Evolutionary conservation across 2,888 invertebrate genomes (phyloP).

Genomic region (Athetis lepigone): DNA sequence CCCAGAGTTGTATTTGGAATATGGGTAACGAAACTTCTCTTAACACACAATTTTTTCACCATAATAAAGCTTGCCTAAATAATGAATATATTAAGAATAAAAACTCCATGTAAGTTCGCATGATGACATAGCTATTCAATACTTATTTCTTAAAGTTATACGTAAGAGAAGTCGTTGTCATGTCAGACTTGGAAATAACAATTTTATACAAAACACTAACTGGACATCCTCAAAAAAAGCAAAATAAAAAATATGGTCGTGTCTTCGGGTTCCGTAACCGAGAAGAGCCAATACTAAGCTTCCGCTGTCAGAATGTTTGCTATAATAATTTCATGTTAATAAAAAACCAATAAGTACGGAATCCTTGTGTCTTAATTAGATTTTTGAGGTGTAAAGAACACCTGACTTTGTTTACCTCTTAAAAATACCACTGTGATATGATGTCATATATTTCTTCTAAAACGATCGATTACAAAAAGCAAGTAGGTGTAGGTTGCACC

Average conservation of each 20-base stretch:
- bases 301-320: too few species aligned
- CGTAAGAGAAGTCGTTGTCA: neutral
- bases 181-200: neutral
- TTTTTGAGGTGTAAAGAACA: too few species aligned
- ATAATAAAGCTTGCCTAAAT: too few species aligned
- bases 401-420: neutral
- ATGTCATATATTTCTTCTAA: slow-evolving; percentile 21
- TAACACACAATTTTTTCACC: too few species aligned
- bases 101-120: neutral
- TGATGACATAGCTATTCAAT: neutral
- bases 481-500: slow-evolving; percentile 26
- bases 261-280: too few species aligned
- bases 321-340: too few species aligned
- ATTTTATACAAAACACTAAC: neutral
- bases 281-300: too few species aligned
- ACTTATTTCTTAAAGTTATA: neutral
- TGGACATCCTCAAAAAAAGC: neutral
- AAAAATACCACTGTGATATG: slow-evolving; percentile 13
- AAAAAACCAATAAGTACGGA: too few species aligned
- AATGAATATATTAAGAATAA: neutral
- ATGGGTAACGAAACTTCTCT: neutral
- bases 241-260: too few species aligned
- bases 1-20: neutral
- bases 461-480: slow-evolving; percentile 43
- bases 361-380: too few species aligned